These are phyloP conservation scores for Tiphia femorata DNA, from an alignment of 2,888 invertebrate genomes.

Conservation along the genomic window DNA sequence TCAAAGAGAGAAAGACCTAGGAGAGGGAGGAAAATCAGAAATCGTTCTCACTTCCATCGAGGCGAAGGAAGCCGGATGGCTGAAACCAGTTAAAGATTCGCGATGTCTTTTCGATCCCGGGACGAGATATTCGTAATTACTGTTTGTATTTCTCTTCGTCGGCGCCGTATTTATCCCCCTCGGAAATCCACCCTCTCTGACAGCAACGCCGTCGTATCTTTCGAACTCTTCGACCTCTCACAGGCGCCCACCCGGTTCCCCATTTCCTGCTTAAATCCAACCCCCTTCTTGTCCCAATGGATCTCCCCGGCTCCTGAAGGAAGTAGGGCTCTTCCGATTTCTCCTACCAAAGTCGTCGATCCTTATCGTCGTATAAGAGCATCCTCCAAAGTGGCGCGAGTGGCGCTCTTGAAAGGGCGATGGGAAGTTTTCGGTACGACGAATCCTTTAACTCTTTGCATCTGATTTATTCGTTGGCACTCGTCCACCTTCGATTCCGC, in stretches of 20 bases:
- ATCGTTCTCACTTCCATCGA: slow-evolving; percentile 27
- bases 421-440: slow-evolving; percentile 32
- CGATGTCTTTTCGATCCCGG: slow-evolving; percentile 68
- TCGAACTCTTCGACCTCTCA: slow-evolving; percentile 47
- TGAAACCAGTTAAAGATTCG: slow-evolving; percentile 68
- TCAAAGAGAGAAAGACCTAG: slow-evolving; percentile 14
- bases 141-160: slow-evolving; percentile 68
- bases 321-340: slow-evolving; percentile 30
- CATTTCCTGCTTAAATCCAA: slow-evolving; percentile 34
- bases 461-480: slow-evolving; percentile 39
- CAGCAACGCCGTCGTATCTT: slow-evolving; percentile 46
- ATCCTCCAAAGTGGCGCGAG: slow-evolving; percentile 27
- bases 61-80: slow-evolving; percentile 53
- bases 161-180: slow-evolving; percentile 60
- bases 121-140: slow-evolving; percentile 69
- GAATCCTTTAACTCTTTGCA: slow-evolving; percentile 39
- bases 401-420: slow-evolving; percentile 32
- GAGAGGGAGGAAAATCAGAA: slow-evolving; percentile 33
- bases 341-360: slow-evolving; percentile 37
- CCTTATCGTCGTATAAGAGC: slow-evolving; percentile 34
- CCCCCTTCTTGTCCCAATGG: neutral
- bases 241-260: no score
- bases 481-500: neutral
- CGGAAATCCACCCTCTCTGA: slow-evolving; percentile 27
- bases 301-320: neutral